Conservation (phyloP, 2,113 vertebrate genomes). For the Ophthalmolycus amberensis region DNA sequence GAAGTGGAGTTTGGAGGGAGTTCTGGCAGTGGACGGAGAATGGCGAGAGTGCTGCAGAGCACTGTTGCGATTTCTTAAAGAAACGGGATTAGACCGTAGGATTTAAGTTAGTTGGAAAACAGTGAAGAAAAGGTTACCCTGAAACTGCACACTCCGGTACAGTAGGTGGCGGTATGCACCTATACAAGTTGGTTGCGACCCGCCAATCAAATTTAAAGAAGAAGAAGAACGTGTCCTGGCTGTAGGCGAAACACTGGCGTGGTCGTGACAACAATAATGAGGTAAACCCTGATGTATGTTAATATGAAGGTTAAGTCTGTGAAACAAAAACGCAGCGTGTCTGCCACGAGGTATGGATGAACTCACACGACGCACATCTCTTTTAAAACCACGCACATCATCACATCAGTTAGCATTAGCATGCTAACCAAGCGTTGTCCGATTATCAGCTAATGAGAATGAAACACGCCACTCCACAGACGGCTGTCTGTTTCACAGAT, state of each 20-base stretch:
- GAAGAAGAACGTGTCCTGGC: not conserved
- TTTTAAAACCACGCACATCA: not conserved
- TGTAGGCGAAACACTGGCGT: not conserved
- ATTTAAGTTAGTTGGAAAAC: no score
- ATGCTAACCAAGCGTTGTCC: slow-evolving; percentile 11
- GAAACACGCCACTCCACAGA: not conserved
- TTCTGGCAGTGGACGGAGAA: no score
- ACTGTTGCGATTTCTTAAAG: no score
- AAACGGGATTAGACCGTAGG: no score
- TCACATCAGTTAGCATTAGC: slow-evolving; percentile 30
- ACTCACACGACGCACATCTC: not conserved
- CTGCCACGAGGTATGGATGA: not conserved
- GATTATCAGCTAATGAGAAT: not conserved
- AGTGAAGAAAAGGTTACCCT: no score
- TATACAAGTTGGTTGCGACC: no score
- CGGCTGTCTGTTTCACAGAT: no score
- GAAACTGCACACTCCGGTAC: no score
- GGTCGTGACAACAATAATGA: slow-evolving; percentile 27
- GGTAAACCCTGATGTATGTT: slow-evolving; percentile 6
- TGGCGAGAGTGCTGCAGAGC: no score
- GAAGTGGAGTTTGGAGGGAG: no score
- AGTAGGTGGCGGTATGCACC: no score
- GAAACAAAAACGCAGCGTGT: not conserved
- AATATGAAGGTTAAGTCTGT: not conserved
- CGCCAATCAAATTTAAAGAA: no score